Percentiles rank a stretch among this genome's conserved stretches.
Evolutionary conservation across 1,140 invertebrate genomes (phyloP).

Genomic region (Leucophenga varia): DNA sequence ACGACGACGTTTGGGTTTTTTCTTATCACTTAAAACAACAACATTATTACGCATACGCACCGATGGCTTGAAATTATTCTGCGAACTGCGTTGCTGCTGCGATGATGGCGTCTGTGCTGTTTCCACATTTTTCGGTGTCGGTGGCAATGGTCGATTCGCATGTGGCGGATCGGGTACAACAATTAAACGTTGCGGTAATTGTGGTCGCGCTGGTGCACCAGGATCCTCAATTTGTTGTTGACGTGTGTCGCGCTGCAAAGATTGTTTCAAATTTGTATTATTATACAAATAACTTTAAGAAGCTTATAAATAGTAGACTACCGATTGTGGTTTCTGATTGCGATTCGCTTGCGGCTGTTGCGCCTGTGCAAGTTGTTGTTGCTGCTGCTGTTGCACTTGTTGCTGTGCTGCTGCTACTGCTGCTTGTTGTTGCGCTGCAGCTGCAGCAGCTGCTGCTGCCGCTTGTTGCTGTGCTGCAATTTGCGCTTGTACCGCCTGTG

Average conservation of each 20-base stretch:
- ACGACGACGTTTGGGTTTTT: background rate
- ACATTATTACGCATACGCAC: conserved; percentile 57
- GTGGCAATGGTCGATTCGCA: conserved; percentile 74
- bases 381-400: conserved; percentile 2
- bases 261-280: background rate
- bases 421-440: conserved; percentile 47
- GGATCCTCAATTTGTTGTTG: conserved; percentile 70
- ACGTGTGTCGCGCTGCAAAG: conserved; percentile 44
- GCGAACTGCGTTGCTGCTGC: conserved; percentile 74
- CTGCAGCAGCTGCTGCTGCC: conserved; percentile 52
- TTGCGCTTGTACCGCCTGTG: conserved; percentile 48
- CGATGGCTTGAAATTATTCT: conserved; percentile 83
- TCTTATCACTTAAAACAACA: background rate
- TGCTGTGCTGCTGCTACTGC: conserved; percentile 57
- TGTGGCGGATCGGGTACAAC: conserved; percentile 70
- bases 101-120: conserved; percentile 60
- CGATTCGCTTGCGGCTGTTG: conserved; percentile 53
- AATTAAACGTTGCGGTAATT: conserved; percentile 84
- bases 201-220: conserved; percentile 78
- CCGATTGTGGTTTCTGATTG: conserved; percentile 55
- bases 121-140: conserved; percentile 66
- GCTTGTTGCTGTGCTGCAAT: conserved; percentile 55
- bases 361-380: conserved; percentile 59
- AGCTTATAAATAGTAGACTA: conserved; percentile 9
- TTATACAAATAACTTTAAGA: background rate